phyloP scores from a whole-genome alignment of 2,113 vertebrate genomes.

The Melanostigma gelatinosum region DNA sequence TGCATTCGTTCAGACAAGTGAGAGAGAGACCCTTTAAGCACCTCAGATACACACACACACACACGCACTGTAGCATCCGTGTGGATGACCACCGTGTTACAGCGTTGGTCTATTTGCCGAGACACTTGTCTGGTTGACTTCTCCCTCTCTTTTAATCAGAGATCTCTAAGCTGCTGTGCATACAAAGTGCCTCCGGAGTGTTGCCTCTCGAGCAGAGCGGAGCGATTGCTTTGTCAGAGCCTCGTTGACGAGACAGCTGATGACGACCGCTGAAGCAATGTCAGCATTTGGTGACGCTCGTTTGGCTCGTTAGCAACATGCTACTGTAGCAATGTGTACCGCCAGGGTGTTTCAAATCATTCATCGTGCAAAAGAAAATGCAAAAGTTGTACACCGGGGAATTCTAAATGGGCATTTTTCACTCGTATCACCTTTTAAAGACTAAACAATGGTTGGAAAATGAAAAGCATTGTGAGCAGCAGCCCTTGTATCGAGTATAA shows the following conservation, averaged over 20 bases:
- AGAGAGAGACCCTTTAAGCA: neutral
- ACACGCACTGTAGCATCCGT: neutral
- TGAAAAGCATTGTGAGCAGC: neutral
- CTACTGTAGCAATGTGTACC: neutral
- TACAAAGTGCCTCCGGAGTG: constrained; percentile 40
- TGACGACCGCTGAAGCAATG: constrained; percentile 17
- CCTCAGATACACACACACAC: constrained; percentile 4
- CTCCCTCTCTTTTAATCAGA: constrained; percentile 43
- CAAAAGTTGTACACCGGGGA: neutral
- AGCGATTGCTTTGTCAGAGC: constrained; percentile 50
- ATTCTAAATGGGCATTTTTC: neutral
- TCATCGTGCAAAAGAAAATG: neutral
- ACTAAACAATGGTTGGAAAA: neutral
- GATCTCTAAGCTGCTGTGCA: constrained; percentile 30
- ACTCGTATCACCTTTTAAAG: constrained; percentile 4
- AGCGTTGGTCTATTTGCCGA: constrained; percentile 3
- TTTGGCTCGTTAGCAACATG: neutral
- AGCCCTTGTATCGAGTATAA: neutral
- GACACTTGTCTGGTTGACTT: constrained; percentile 10
- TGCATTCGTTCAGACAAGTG: neutral
- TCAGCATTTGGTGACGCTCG: neutral
- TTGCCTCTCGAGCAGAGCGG: constrained; percentile 39
- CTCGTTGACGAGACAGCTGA: constrained; percentile 46
- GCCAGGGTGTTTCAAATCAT: neutral
- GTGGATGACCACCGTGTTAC: constrained; percentile 18